Evolutionary conservation across 2,113 vertebrate genomes (phyloP).

Genomic region (Alouatta palliata): DNA sequence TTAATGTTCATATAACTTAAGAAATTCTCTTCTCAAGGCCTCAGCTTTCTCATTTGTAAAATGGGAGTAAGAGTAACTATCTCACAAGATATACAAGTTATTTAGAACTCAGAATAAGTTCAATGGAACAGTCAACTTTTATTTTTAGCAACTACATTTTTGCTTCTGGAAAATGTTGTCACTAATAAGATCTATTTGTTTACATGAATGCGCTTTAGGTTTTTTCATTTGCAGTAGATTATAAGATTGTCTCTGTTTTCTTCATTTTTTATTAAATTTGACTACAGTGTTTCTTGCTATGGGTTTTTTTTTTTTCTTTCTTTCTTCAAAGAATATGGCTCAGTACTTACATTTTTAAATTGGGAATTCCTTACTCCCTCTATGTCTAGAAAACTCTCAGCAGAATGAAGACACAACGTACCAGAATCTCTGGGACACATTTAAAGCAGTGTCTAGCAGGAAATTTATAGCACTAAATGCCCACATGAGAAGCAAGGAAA

Average conservation of each 20-base stretch:
- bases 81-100: background rate
- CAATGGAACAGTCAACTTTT: background rate
- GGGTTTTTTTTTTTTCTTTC: background rate
- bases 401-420: too few relatives aligned
- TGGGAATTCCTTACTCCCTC: background rate
- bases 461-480: too few relatives aligned
- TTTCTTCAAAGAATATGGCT: background rate
- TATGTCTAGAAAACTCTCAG: background rate
- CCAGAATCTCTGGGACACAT: too few relatives aligned
- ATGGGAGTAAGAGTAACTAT: background rate
- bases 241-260: background rate
- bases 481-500: too few relatives aligned
- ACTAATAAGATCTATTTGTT: background rate
- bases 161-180: background rate
- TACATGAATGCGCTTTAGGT: background rate
- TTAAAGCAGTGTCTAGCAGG: too few relatives aligned
- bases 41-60: slow-evolving; percentile 1
- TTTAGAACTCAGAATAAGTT: background rate
- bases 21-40: background rate
- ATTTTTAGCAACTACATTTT: background rate
- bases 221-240: background rate
- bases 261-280: background rate
- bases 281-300: background rate
- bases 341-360: background rate
- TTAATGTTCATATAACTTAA: background rate